Percentiles rank a stretch among this genome's conserved stretches.
These are phyloP conservation scores for Lasioglossum vierecki DNA, from an alignment of 2,888 invertebrate species.

Conservation along the genomic window DNA sequence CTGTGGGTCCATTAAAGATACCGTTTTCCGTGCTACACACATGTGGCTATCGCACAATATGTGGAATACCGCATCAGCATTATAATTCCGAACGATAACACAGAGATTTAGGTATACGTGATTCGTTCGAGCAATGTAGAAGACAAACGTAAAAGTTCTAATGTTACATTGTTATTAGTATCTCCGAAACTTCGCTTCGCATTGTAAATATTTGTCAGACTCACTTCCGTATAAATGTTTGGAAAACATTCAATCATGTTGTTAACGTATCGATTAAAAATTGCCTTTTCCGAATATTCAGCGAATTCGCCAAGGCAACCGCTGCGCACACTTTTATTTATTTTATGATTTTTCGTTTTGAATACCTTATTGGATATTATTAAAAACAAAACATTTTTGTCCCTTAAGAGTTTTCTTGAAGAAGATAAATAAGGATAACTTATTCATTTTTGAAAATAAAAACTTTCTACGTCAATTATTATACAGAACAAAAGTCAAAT, in stretches of 20 bases:
- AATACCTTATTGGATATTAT: background rate
- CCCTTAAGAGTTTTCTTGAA: background rate
- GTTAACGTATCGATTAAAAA: background rate
- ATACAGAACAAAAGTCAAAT: background rate
- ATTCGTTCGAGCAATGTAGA: background rate
- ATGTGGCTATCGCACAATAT: conserved; percentile 22
- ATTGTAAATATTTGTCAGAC: background rate
- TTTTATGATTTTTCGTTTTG: background rate
- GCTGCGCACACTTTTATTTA: background rate
- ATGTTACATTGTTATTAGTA: background rate
- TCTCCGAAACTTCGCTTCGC: background rate
- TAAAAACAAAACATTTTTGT: background rate
- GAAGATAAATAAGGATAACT: background rate
- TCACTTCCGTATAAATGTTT: background rate
- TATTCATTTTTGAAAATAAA: background rate
- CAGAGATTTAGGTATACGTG: background rate
- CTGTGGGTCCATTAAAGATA: conserved; percentile 35
- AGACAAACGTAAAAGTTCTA: background rate
- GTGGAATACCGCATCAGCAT: conserved; percentile 32
- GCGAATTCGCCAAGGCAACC: background rate
- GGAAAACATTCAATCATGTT: background rate
- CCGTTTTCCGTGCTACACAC: conserved; percentile 28
- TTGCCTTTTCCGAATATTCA: background rate
- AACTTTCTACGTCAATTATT: background rate
- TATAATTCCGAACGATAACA: conserved; percentile 19